Percentiles rank a stretch among this genome's conserved stretches.
These are phyloP conservation scores for Psophia crepitans DNA, from an alignment of 2,113 vertebrate genomes.

Conservation along the genomic window DNA sequence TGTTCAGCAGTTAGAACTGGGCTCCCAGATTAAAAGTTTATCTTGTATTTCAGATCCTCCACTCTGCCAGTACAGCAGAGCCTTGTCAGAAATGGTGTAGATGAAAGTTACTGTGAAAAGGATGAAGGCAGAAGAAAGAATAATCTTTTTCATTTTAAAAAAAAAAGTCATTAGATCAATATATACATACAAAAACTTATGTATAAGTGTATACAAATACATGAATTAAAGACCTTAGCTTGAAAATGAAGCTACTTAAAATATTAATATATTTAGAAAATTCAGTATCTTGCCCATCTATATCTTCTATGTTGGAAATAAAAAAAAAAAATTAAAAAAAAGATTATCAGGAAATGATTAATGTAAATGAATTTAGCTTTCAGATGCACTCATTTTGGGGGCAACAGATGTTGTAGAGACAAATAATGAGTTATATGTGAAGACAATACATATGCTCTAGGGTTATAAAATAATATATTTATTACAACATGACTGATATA, in stretches of 20 bases:
- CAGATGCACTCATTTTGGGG: not conserved
- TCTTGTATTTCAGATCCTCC: not conserved
- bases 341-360: not conserved
- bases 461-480: not conserved
- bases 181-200: not conserved
- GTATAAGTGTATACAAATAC: not conserved
- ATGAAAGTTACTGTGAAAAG: not conserved
- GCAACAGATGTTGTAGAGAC: not conserved
- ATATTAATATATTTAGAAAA: not conserved
- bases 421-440: not conserved
- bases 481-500: not conserved
- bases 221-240: not conserved
- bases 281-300: accelerated
- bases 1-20: not conserved
- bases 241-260: not conserved
- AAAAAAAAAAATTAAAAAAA: not conserved
- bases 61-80: not conserved
- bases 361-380: not conserved
- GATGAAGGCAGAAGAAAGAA: not conserved
- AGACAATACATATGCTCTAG: not conserved
- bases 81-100: not conserved
- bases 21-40: not conserved
- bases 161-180: not conserved
- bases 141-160: not conserved
- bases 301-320: not conserved